Evolutionary conservation across 2,113 vertebrate genomes (phyloP).

Genomic region (Ovibos moschatus): DNA sequence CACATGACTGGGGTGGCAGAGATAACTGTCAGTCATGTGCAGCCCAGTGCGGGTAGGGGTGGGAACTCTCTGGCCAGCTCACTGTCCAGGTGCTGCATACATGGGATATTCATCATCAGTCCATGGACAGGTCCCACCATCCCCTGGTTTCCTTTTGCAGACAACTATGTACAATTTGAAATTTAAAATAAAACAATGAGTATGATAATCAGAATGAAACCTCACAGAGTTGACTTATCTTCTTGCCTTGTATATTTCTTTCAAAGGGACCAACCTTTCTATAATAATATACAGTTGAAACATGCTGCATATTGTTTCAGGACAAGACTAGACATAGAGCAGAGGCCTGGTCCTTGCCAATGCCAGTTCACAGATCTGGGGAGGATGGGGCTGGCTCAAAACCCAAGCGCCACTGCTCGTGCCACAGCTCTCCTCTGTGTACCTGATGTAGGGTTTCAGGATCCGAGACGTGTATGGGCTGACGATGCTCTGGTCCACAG

Average conservation of each 20-base stretch:
- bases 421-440: not conserved
- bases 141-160: not conserved
- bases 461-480: conserved; percentile 96
- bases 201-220: not conserved
- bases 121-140: not conserved
- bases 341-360: not conserved
- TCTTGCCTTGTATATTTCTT: not conserved
- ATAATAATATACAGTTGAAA: not conserved
- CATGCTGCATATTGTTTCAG: not conserved
- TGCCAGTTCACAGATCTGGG: not conserved
- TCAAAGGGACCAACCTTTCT: conserved; percentile 5
- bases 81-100: not conserved
- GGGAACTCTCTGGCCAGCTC: not conserved
- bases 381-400: not conserved
- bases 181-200: not conserved
- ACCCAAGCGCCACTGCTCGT: not conserved
- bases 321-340: not conserved
- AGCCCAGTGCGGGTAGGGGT: not conserved
- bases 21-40: not conserved
- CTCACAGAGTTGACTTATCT: not conserved
- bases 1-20: not conserved
- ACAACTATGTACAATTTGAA: not conserved
- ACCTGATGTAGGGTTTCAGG: conserved; percentile 97
- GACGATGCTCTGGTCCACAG: conserved; percentile 89
- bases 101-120: not conserved